phyloP scores from a whole-genome alignment of 2,113 vertebrate genomes.

The Marmota flaviventris region DNA sequence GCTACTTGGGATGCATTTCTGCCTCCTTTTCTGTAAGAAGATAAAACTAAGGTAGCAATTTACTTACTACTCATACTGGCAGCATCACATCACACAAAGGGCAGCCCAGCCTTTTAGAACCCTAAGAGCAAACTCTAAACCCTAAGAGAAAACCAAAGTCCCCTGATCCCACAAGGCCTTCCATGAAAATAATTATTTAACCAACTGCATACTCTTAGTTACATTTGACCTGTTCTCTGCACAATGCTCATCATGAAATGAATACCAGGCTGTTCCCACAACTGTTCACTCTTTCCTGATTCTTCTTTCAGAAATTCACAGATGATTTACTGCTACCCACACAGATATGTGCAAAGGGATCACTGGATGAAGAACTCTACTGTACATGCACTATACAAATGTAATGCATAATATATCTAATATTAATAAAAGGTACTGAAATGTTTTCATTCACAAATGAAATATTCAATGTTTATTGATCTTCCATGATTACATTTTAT shows the following conservation, averaged over 20 bases:
- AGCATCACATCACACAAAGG: not conserved
- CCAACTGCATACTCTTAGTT: not conserved
- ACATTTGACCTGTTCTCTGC: not conserved
- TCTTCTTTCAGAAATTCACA: not conserved
- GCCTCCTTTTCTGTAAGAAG: fast-evolving
- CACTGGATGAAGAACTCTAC: not conserved
- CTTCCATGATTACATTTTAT: not conserved
- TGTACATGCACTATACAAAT: not conserved
- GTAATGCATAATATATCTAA: too few species aligned
- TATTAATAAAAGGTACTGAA: not conserved
- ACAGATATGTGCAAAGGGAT: not conserved
- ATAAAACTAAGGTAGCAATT: not conserved
- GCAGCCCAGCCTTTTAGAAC: not conserved
- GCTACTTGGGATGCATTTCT: not conserved
- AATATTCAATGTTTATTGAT: not conserved
- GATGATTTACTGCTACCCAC: not conserved
- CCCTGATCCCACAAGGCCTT: not conserved
- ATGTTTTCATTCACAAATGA: not conserved
- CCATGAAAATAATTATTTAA: not conserved
- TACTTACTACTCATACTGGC: not conserved
- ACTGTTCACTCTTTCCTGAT: not conserved
- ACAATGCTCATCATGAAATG: not conserved
- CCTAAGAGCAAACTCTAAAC: not conserved
- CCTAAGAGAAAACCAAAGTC: not conserved
- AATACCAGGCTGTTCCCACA: not conserved